Evolutionary conservation across 2,888 invertebrate genomes (phyloP), one percentile per base, ranked within the genome.

Genomic region (Rhynchonema sp.): DNA sequence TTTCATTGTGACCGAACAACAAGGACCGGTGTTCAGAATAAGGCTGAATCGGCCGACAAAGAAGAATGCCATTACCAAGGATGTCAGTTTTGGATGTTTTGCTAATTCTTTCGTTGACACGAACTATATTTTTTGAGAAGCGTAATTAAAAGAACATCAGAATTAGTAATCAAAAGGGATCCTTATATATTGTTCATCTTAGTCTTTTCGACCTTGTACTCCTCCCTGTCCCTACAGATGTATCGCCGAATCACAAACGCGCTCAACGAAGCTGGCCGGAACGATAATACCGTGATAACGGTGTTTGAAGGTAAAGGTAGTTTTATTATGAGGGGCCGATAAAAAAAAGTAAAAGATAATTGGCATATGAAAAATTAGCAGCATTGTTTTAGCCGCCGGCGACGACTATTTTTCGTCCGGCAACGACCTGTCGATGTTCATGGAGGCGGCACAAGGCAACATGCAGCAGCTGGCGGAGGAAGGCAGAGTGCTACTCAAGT

Each of bases 381-480:
- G n/a, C n/a, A n/a, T n/a, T 53, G 26, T 27, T 26, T 23, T 2
- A 53, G 25, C 53, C 23, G 87, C 87, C 38, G 1, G 79, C 55
- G 88, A 87, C 17, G 81, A 84, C 63, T 88, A 82, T 72, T 91
- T 82, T 72, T 84, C 83, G 67, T 86, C 87, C 73, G 90, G 91
- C 17, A 87, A 87, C 77, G 88, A 90, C 74, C 70, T 81, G 55
- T 71, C 38, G 17, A 17, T 38, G 38, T 6, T 38, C 6, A 38
- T 38, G 17, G 38, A 17, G 9, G 17, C 38, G 17, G 38, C 38
- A 38, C 38, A 38, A 38, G 9, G 17, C 38, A 38, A 38, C 38
- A 17, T 17, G 38, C 9, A 38, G 17, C 38, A 38, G 38, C 9
- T 38, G 9, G 38, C 6, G 9, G 38, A 38, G n/a, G n/a, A n/a